A percentile compares a stretch with the other conserved stretches of the same genome.
phyloP scores from a whole-genome alignment of 2,888 invertebrate species.

The Napeogenes sylphis region DNA sequence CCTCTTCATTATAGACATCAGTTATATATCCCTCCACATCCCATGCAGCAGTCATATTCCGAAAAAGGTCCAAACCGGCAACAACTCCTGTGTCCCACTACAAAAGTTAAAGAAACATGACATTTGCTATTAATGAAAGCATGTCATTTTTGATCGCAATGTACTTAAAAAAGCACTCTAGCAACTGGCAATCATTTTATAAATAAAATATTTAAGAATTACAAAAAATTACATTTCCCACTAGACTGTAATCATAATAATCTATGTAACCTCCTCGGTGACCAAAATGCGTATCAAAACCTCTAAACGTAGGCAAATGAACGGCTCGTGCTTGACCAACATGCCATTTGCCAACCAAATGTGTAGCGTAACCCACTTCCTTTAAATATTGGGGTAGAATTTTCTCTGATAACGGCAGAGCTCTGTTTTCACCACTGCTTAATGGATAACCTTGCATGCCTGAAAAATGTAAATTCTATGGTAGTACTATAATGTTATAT shows the following conservation, averaged over 20 bases:
- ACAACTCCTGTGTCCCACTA: conserved; percentile 50
- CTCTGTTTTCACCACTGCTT: conserved; percentile 63
- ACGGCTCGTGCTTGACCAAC: conserved; percentile 74
- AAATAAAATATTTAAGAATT: too few species aligned
- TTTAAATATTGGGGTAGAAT: conserved; percentile 80
- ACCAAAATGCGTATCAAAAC: conserved; percentile 90
- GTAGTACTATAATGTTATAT: too few species aligned
- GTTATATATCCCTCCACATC: conserved; percentile 82
- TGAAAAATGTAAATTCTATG: conserved; percentile 27
- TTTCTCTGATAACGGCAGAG: conserved; percentile 66
- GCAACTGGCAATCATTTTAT: too few species aligned
- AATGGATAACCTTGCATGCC: conserved; percentile 71
- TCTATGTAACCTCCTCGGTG: conserved; percentile 90
- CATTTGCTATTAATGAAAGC: too few species aligned
- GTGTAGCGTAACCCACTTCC: conserved; percentile 83
- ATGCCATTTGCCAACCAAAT: conserved; percentile 90
- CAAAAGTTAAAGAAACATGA: conserved; percentile 12
- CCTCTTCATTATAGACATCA: conserved; percentile 82
- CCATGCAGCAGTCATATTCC: conserved; percentile 74
- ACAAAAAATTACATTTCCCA: conserved; percentile 49
- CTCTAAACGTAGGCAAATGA: conserved; percentile 83
- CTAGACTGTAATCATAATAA: conserved; percentile 80
- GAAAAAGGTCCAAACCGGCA: conserved; percentile 73
- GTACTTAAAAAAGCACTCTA: too few species aligned
- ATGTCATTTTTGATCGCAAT: too few species aligned